Conservation (phyloP, 2,113 vertebrate species). For the Labeo catla region DNA sequence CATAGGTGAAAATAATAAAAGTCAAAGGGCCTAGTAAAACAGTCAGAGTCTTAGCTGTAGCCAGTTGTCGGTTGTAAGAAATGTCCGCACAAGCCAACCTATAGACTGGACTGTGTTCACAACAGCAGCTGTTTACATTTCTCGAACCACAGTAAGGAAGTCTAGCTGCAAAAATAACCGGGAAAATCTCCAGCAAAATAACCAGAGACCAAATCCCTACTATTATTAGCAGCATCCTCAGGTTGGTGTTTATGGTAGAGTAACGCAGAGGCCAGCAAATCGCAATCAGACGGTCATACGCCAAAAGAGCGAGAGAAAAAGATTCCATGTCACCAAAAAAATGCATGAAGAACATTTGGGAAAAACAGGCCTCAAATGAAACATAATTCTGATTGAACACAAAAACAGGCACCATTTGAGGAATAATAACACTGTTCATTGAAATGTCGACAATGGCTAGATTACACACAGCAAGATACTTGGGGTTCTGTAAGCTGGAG, state of each 20-base stretch:
- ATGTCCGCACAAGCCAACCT: constrained; percentile 55
- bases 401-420: constrained; percentile 64
- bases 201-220: constrained; percentile 55
- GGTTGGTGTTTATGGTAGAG: constrained; percentile 57
- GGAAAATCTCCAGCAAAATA: constrained; percentile 55
- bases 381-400: constrained; percentile 57
- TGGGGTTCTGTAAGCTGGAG: constrained; percentile 59
- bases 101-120: constrained; percentile 61
- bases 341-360: constrained; percentile 64
- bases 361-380: constrained; percentile 58
- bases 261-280: constrained; percentile 64
- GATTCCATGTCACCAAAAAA: constrained; percentile 64
- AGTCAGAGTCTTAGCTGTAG: constrained; percentile 49
- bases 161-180: constrained; percentile 50
- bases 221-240: constrained; percentile 56
- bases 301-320: constrained; percentile 61
- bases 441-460: constrained; percentile 63
- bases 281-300: constrained; percentile 62
- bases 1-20: constrained; percentile 60
- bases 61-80: constrained; percentile 54
- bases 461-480: constrained; percentile 62
- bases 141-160: constrained; percentile 58
- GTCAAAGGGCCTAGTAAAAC: constrained; percentile 52
- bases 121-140: constrained; percentile 55
- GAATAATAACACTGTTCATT: constrained; percentile 64